These are phyloP conservation scores for Solenodon paradoxus DNA, from an alignment of 2,113 vertebrate genomes.

Conservation along the genomic window DNA sequence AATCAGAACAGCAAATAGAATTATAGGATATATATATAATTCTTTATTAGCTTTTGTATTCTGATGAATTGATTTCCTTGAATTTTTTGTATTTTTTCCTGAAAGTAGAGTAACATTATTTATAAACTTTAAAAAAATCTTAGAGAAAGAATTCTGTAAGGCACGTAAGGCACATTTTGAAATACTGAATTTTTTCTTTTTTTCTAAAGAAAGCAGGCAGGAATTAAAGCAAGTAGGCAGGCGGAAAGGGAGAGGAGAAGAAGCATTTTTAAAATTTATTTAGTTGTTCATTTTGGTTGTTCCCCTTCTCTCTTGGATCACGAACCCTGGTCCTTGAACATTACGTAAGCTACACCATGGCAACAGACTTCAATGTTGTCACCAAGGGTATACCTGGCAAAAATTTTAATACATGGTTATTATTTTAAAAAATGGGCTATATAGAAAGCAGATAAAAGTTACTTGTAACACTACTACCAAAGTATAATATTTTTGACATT, in stretches of 20 bases:
- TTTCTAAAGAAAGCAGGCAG: too few relatives aligned
- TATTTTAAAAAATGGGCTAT: neutral
- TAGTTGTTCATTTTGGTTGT: too few relatives aligned
- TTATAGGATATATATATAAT: neutral
- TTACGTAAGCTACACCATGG: too few relatives aligned
- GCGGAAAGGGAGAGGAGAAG: too few relatives aligned
- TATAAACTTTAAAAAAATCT: neutral
- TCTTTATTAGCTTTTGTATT: conserved; percentile 16
- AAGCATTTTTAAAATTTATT: too few relatives aligned
- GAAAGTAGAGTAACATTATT: neutral
- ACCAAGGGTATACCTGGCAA: too few relatives aligned
- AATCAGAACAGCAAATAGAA: neutral
- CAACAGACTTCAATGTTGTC: too few relatives aligned
- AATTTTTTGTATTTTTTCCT: neutral
- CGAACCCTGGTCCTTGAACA: too few relatives aligned
- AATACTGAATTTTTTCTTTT: neutral
- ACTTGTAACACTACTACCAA: neutral
- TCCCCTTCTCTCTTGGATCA: too few relatives aligned
- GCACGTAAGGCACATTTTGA: neutral
- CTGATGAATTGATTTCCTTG: neutral
- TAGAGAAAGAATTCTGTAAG: conserved; percentile 5
- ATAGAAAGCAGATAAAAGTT: neutral
- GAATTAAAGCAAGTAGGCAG: too few relatives aligned
- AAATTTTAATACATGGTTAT: neutral
- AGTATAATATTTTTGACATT: neutral